A percentile compares a stretch with the other conserved stretches of the same genome.
Conservation (phyloP, 2,888 invertebrate species). For the Platypus cylindrus region DNA sequence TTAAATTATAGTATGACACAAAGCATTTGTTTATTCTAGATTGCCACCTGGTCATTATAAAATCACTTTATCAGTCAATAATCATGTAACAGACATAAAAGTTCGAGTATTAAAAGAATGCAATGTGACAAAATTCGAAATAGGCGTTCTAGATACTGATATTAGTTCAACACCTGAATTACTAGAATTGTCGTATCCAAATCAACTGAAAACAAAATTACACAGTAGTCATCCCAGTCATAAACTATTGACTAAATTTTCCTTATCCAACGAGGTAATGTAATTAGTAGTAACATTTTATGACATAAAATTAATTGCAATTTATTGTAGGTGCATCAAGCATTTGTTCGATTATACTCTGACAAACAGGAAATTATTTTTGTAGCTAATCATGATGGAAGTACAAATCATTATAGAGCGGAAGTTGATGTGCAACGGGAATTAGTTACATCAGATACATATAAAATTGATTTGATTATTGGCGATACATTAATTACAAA, state of each 20-base stretch:
- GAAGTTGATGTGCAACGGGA: constrained; percentile 74
- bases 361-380: constrained; percentile 75
- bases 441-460: constrained; percentile 65
- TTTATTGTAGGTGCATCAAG: constrained; percentile 58
- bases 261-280: constrained; percentile 45
- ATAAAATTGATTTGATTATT: constrained; percentile 70
- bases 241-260: constrained; percentile 65
- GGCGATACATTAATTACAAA: constrained; percentile 87
- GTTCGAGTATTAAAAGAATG: constrained; percentile 66
- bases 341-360: constrained; percentile 69
- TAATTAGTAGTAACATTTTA: no score
- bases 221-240: constrained; percentile 87
- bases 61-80: constrained; percentile 60
- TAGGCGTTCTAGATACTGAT: constrained; percentile 84
- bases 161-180: constrained; percentile 73
- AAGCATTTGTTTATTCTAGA: constrained; percentile 10
- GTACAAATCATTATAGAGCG: constrained; percentile 67
- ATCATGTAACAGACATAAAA: constrained; percentile 37
- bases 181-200: constrained; percentile 53
- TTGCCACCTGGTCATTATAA: constrained; percentile 78
- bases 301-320: no score
- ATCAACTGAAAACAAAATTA: constrained; percentile 53
- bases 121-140: constrained; percentile 62
- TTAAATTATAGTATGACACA: no score
- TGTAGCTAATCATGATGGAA: constrained; percentile 80